Evolutionary conservation across 2,113 vertebrate species (phyloP).

Genomic region (Rhinichthys klamathensis): DNA sequence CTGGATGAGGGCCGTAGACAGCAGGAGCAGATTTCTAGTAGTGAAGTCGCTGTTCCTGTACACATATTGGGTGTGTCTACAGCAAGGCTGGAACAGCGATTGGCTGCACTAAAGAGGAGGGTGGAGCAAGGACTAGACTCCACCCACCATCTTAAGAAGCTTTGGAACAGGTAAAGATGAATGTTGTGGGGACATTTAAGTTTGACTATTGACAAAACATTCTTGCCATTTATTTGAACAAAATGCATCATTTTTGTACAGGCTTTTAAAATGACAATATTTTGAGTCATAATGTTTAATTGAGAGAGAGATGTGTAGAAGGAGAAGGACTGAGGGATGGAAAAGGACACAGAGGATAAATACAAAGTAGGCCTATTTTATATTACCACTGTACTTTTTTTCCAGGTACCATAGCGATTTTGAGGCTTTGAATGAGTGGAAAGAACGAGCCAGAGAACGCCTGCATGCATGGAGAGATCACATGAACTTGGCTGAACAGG

Average conservation of each 20-base stretch:
- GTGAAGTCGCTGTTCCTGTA: not conserved
- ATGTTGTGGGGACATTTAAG: not conserved
- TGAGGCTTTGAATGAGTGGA: conserved; percentile 77
- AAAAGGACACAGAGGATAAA: not conserved
- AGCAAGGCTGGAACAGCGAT: conserved; percentile 75
- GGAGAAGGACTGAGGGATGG: not conserved
- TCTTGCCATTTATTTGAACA: not conserved
- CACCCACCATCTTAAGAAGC: conserved; percentile 70
- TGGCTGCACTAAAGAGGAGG: conserved; percentile 76
- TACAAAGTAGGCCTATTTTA: not conserved
- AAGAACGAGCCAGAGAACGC: conserved; percentile 76
- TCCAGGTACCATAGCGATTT: conserved; percentile 81
- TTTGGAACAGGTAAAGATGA: conserved; percentile 78
- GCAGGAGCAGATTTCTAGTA: conserved; percentile 57
- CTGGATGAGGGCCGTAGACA: conserved; percentile 79
- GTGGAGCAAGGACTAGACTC: conserved; percentile 69
- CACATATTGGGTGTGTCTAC: conserved; percentile 71
- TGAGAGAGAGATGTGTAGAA: too few species aligned
- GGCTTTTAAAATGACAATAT: not conserved
- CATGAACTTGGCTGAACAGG: conserved; percentile 71
- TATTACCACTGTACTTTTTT: not conserved
- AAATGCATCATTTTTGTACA: not conserved
- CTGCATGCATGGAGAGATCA: conserved; percentile 78
- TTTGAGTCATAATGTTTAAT: not conserved
- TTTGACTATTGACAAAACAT: not conserved